Percentiles rank a stretch among this genome's conserved stretches.
phyloP scores from a whole-genome alignment of 2,113 vertebrate species.

The Montifringilla adamsi region DNA sequence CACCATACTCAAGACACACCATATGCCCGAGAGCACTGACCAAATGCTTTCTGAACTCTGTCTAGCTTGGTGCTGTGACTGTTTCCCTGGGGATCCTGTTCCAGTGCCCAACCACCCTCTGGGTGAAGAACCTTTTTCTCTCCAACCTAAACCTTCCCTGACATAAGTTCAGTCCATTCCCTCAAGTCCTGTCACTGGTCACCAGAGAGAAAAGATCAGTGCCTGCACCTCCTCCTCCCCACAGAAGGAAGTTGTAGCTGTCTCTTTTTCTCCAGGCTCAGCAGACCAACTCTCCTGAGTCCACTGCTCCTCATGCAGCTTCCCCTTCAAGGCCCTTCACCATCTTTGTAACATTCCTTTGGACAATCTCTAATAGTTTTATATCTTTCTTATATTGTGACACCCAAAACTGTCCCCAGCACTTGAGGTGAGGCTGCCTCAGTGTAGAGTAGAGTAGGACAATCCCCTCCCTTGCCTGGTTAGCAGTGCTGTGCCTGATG shows the following conservation, averaged over 20 bases:
- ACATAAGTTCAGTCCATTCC: background rate
- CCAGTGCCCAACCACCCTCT: background rate
- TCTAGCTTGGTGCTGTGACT: background rate
- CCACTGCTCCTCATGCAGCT: background rate
- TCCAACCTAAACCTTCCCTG: background rate
- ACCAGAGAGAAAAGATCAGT: background rate
- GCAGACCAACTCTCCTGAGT: background rate
- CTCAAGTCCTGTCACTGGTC: background rate
- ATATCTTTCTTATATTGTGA: no score
- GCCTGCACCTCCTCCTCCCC: background rate
- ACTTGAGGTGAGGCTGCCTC: accelerated
- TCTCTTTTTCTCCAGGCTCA: background rate
- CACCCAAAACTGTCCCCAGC: background rate
- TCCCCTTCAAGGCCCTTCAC: background rate
- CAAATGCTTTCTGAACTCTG: background rate
- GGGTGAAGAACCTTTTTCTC: background rate
- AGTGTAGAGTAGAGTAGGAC: background rate
- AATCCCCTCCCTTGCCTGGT: background rate
- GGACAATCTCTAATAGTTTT: background rate
- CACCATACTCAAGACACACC: background rate
- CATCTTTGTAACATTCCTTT: background rate
- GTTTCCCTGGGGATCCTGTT: background rate
- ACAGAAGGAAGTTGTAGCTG: background rate
- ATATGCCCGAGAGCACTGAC: accelerated
- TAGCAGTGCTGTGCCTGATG: accelerated